These are phyloP conservation scores for Trisateles emortualis DNA, from an alignment of 2,888 invertebrate genomes.

Conservation along the genomic window DNA sequence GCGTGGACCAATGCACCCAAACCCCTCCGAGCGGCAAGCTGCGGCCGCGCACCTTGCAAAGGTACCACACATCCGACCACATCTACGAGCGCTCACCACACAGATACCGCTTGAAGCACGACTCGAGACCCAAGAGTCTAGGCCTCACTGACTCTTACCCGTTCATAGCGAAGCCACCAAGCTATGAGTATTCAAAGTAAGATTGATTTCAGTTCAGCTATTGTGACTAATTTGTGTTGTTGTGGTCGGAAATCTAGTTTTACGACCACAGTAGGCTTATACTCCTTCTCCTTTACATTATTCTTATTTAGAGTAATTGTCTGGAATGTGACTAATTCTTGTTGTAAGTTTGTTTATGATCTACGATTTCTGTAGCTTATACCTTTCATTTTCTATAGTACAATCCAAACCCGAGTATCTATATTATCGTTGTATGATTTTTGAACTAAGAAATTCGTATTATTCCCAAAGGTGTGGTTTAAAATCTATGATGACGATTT, in stretches of 20 bases:
- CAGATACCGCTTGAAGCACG: constrained; percentile 63
- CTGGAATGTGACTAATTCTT: background rate
- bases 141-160: constrained; percentile 78
- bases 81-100: constrained; percentile 68
- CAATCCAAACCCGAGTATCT: too few species aligned
- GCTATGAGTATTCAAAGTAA: constrained; percentile 79
- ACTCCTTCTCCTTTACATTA: background rate
- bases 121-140: constrained; percentile 69
- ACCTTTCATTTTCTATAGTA: too few species aligned
- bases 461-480: too few species aligned
- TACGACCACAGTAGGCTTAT: background rate
- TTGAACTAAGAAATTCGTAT: too few species aligned
- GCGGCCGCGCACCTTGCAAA: constrained; percentile 82
- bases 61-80: constrained; percentile 86
- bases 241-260: background rate
- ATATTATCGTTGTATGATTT: too few species aligned
- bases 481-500: too few species aligned
- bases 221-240: constrained; percentile 50
- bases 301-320: background rate
- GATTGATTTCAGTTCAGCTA: constrained; percentile 42
- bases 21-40: constrained; percentile 79
- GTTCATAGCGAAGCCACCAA: constrained; percentile 72
- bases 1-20: constrained; percentile 81
- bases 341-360: background rate
- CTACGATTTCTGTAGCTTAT: too few species aligned